Evolutionary conservation across 2,113 vertebrate genomes (phyloP).

Genomic region (Poicephalus meyeri): DNA sequence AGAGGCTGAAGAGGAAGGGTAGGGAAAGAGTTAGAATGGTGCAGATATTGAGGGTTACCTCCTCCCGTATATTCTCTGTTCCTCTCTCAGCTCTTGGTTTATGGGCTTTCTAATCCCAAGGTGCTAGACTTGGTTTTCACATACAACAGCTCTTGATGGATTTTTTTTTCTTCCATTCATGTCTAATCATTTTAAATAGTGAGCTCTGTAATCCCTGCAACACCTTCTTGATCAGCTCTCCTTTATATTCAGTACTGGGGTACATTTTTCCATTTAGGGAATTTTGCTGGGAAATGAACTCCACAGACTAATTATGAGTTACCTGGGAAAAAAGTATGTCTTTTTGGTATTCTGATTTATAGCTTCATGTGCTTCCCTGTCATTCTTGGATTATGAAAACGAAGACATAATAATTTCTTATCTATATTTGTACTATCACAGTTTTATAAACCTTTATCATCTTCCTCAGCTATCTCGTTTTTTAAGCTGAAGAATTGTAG

Average conservation of each 20-base stretch:
- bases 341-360: neutral
- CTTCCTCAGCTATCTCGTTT: constrained; percentile 8
- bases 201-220: neutral
- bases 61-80: neutral
- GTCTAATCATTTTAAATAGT: neutral
- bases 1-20: neutral
- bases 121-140: neutral
- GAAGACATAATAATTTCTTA: neutral
- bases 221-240: neutral
- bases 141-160: neutral
- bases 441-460: constrained; percentile 2
- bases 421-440: neutral
- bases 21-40: neutral
- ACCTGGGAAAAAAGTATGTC: neutral
- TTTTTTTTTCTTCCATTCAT: neutral
- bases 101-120: neutral
- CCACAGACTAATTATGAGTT: neutral
- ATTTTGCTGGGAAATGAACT: neutral
- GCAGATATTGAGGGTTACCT: neutral
- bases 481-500: neutral
- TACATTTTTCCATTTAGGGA: neutral
- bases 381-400: neutral
- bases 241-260: neutral
- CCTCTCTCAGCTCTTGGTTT: neutral
- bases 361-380: neutral